Evolutionary conservation across 2,888 invertebrate species (phyloP), one percentile per base, ranked within the genome.

Genomic region (Meliscaeva auricollis): DNA sequence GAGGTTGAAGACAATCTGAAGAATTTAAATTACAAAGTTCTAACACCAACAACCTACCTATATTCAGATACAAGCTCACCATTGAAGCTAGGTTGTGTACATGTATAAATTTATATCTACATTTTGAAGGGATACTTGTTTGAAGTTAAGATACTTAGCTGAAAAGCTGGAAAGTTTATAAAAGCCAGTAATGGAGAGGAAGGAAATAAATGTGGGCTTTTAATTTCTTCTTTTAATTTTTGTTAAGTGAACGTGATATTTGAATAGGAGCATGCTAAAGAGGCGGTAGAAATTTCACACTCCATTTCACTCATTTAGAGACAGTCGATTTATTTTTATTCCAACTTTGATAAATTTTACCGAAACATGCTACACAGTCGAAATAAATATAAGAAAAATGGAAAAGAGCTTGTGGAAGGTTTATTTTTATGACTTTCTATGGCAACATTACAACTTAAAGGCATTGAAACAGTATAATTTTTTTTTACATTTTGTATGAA

Each of bases 11-110:
- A 35, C 64, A 64, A 35, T 58, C 48, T 17, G 6, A 48, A 66
- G 78, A 72, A 72, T 72, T 78, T 78, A 66, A 72, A 78, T 78
- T 72, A 66, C 64, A 72, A 72, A 78, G 38, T 78, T 72, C 30
- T 66, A 15, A 50, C 66, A 46, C 64, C n/a, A n/a, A n/a, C n/a
- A n/a, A n/a, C n/a, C 15, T 48, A 7, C 15, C 2, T 20, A n/a
- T 44, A 22, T 17, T 2, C 22, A 46, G 17, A 64, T 46, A 46
- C 13, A 46, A 32, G 17, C 30, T 22, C 15, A 62, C 30, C 8
- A 4, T 30, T 5, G 5, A 44, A 41, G 41, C 9, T n/a, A 3
- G 1, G 13, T 26, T n/a, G n/a, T n/a, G n/a, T n/a, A n/a, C n/a
- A n/a, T n/a, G n/a, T n/a, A n/a, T n/a, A n/a, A n/a, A n/a, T n/a